A percentile compares a stretch with the other conserved stretches of the same genome.
phyloP scores from a whole-genome alignment of 2,888 invertebrate species.

The Mythimna albipuncta region DNA sequence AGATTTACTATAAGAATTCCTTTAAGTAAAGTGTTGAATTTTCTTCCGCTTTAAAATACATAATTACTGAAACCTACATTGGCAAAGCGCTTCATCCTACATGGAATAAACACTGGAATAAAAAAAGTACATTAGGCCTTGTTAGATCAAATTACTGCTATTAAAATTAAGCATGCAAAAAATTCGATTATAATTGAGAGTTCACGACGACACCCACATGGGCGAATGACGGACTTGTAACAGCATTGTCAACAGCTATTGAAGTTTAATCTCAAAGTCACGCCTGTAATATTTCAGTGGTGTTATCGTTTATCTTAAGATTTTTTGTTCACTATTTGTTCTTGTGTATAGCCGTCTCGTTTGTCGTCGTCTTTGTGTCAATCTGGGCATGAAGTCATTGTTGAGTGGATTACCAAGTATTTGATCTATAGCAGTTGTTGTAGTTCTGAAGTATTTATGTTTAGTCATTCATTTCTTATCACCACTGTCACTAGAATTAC shows the following conservation, averaged over 20 bases:
- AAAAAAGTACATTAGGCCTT: slow-evolving; percentile 24
- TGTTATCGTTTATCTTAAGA: slow-evolving; percentile 57
- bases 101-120: not conserved
- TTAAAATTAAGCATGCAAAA: slow-evolving; percentile 40
- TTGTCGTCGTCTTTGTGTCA: slow-evolving; percentile 39
- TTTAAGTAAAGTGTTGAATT: not conserved
- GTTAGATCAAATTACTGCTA: slow-evolving; percentile 20
- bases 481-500: slow-evolving; percentile 35
- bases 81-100: not conserved
- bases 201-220: slow-evolving; percentile 59
- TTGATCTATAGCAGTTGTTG: slow-evolving; percentile 33
- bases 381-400: slow-evolving; percentile 53
- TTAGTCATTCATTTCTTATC: slow-evolving; percentile 34
- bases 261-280: slow-evolving; percentile 73
- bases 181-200: slow-evolving; percentile 53
- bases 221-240: slow-evolving; percentile 37
- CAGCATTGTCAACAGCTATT: slow-evolving; percentile 62
- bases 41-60: not conserved
- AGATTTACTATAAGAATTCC: not conserved
- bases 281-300: slow-evolving; percentile 74
- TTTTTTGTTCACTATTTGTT: slow-evolving; percentile 58
- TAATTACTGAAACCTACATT: not conserved
- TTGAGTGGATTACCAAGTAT: slow-evolving; percentile 51
- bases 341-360: slow-evolving; percentile 29
- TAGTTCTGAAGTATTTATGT: slow-evolving; percentile 26